phyloP scores from a whole-genome alignment of 2,797 vertebrate genomes.

The Amphiprion clarkii region DNA sequence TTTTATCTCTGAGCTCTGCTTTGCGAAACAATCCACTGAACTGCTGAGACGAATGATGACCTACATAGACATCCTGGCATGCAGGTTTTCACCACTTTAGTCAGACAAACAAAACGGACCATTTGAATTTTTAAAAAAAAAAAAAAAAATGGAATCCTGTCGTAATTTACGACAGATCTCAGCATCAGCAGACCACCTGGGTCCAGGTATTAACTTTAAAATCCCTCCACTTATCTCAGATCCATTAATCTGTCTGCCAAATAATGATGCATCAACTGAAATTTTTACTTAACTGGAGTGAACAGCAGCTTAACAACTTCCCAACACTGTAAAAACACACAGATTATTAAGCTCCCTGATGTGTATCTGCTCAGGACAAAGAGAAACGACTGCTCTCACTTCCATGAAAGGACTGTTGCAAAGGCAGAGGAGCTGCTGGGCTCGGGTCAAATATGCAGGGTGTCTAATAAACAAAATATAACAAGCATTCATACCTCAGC shows the following conservation, averaged over 20 bases:
- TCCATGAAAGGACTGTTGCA: conserved; percentile 54
- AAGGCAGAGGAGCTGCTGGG: conserved; percentile 3
- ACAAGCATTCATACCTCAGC: background rate
- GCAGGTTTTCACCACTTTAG: background rate
- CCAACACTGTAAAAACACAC: background rate
- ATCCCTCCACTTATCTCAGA: background rate
- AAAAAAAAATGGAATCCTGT: background rate
- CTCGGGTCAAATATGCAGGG: conserved; percentile 25
- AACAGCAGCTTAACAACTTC: background rate
- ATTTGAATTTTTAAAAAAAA: background rate
- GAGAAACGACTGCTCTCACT: conserved; percentile 6
- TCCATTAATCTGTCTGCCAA: background rate
- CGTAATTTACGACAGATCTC: background rate
- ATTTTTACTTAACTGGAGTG: background rate
- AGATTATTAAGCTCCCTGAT: background rate
- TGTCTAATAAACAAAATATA: conserved; percentile 40
- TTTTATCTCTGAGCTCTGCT: background rate
- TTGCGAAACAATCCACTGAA: background rate
- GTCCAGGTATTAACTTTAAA: background rate
- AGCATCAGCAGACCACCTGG: conserved; percentile 13
- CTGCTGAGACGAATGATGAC: conserved; percentile 32
- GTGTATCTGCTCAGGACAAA: background rate
- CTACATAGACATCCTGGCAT: conserved; percentile 47
- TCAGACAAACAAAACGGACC: background rate
- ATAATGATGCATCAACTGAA: background rate